A percentile compares a stretch with the other conserved stretches of the same genome.
Conservation (phyloP, 1,140 invertebrate genomes). For the Tigriopus japonicus region DNA sequence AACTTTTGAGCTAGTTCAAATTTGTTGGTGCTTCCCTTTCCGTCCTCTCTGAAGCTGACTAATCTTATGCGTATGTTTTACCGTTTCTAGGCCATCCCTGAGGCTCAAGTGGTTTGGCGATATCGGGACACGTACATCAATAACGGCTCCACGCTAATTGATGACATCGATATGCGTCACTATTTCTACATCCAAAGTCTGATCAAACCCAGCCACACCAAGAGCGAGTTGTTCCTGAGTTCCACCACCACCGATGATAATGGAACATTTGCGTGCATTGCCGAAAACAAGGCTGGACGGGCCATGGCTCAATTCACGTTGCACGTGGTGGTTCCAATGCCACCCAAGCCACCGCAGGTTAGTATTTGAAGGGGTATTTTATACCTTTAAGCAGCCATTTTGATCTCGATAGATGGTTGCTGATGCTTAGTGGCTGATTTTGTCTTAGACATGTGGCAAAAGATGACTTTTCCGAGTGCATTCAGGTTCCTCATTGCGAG, state of each 20-base stretch:
- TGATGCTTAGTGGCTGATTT: too few relatives aligned
- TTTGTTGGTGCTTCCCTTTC: too few relatives aligned
- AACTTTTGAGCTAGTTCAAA: too few relatives aligned
- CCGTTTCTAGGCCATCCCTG: not conserved
- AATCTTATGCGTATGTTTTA: too few relatives aligned
- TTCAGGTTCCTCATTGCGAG: too few relatives aligned
- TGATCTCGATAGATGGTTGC: too few relatives aligned
- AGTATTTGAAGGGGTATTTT: too few relatives aligned
- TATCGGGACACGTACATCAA: not conserved
- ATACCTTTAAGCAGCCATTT: too few relatives aligned
- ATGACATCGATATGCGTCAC: constrained; percentile 27
- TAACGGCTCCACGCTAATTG: not conserved
- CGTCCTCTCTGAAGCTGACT: too few relatives aligned
- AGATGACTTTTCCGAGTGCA: too few relatives aligned
- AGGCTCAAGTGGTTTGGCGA: not conserved
- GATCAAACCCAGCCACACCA: not conserved
- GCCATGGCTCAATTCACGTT: constrained; percentile 73
- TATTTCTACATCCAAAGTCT: constrained; percentile 42
- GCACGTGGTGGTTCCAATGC: constrained; percentile 35
- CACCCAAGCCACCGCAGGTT: constrained; percentile 1
- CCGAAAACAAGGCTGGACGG: constrained; percentile 73
- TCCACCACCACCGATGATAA: constrained; percentile 51
- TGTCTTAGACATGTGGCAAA: too few relatives aligned
- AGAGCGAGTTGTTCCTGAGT: not conserved
- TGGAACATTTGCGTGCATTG: constrained; percentile 60